These are phyloP conservation scores for Corythornis madagascariensis DNA, from an alignment of 2,113 vertebrate genomes.

Conservation along the genomic window DNA sequence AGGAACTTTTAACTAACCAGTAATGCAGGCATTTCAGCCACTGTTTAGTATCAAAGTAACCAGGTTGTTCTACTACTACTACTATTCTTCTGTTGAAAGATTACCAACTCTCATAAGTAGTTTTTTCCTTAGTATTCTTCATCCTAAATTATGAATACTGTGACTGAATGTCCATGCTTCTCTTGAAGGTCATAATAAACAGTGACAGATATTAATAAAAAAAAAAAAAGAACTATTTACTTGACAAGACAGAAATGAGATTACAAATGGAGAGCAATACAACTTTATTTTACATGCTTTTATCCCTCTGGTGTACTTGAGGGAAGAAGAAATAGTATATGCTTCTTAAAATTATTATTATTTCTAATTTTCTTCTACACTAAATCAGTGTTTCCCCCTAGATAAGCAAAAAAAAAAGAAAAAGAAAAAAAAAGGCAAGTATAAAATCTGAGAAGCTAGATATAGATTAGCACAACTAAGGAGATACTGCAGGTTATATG, in stretches of 20 bases:
- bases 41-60: not conserved
- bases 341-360: not conserved
- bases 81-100: not conserved
- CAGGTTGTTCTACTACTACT: not conserved
- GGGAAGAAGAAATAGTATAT: not conserved
- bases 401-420: not conserved
- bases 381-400: not conserved
- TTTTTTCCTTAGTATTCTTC: not conserved
- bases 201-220: not conserved
- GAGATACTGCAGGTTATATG: not conserved
- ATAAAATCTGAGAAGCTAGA: not conserved
- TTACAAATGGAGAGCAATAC: not conserved
- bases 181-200: not conserved
- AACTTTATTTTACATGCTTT: not conserved
- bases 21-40: not conserved
- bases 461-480: not conserved
- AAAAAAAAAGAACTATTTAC: not conserved
- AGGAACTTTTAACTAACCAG: not conserved
- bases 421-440: not conserved
- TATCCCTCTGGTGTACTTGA: not conserved
- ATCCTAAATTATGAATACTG: not conserved
- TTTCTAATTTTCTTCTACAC: not conserved
- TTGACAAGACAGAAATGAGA: not conserved
- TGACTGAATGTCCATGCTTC: not conserved
- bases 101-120: not conserved